Evolutionary conservation across 2,113 vertebrate genomes (phyloP).

Genomic region (Progne subis): DNA sequence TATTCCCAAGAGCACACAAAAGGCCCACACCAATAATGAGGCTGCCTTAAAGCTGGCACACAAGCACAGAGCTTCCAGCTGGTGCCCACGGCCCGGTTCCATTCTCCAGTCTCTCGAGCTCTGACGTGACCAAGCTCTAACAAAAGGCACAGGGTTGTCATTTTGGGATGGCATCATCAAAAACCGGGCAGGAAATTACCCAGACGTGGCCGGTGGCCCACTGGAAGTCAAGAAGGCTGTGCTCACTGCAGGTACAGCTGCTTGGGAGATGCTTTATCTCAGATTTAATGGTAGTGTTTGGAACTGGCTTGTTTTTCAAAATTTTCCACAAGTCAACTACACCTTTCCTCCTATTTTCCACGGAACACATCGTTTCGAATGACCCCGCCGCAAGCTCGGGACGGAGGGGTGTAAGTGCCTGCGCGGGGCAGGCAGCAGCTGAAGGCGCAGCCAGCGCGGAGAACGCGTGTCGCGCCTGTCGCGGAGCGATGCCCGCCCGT

Average conservation of each 20-base stretch:
- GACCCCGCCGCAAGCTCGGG: too few species aligned
- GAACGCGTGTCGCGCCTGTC: fast-evolving
- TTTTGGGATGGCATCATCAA: fast-evolving
- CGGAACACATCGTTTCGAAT: fast-evolving
- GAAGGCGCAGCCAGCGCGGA: too few species aligned
- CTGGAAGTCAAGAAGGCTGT: fast-evolving
- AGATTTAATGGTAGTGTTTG: fast-evolving
- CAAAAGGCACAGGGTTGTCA: neutral
- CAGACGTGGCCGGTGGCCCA: fast-evolving
- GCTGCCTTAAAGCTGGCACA: neutral
- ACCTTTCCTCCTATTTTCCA: fast-evolving
- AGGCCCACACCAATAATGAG: neutral
- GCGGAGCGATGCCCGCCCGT: fast-evolving
- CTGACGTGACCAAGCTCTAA: neutral
- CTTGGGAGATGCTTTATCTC: neutral
- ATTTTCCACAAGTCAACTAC: too few species aligned
- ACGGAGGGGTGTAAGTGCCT: fast-evolving
- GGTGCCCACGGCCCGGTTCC: fast-evolving
- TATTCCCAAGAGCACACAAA: neutral
- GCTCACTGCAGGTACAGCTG: fast-evolving
- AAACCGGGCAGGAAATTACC: fast-evolving
- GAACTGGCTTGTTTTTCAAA: neutral
- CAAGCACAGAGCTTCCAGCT: neutral
- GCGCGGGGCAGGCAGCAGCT: neutral
- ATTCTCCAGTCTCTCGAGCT: neutral